phyloP scores from a whole-genome alignment of 2,888 invertebrate species.

The Brachyptera risi region DNA sequence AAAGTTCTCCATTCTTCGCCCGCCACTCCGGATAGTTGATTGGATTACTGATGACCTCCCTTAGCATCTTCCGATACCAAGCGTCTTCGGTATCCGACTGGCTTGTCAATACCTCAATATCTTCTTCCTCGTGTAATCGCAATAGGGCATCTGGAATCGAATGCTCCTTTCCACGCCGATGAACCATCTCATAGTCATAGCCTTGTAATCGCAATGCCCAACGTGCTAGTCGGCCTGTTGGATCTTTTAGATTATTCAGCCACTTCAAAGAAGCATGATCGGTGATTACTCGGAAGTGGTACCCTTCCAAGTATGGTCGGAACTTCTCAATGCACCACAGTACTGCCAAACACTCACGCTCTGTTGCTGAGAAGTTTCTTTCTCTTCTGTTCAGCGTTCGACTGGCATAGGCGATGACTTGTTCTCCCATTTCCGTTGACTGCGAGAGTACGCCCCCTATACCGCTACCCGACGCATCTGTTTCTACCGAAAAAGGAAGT shows the following conservation, averaged over 20 bases:
- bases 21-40: not conserved
- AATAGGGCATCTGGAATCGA: slow-evolving; percentile 38
- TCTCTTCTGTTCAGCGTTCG: slow-evolving; percentile 31
- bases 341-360: slow-evolving; percentile 36
- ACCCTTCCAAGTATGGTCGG: slow-evolving; percentile 35
- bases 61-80: slow-evolving; percentile 7
- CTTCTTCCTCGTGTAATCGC: slow-evolving; percentile 3
- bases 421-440: slow-evolving; percentile 29
- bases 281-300: slow-evolving; percentile 36
- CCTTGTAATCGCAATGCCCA: slow-evolving; percentile 34
- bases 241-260: slow-evolving; percentile 34
- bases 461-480: slow-evolving; percentile 30
- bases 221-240: slow-evolving; percentile 33
- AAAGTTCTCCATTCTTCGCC: not conserved
- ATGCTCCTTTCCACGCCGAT: slow-evolving; percentile 36
- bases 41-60: not conserved
- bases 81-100: too few relatives aligned
- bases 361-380: slow-evolving; percentile 34
- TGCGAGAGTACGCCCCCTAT: slow-evolving; percentile 34
- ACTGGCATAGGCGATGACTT: slow-evolving; percentile 36
- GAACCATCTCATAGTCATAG: slow-evolving; percentile 33
- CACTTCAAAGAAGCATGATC: slow-evolving; percentile 35
- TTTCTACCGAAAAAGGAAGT: slow-evolving; percentile 30
- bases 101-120: too few relatives aligned
- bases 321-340: slow-evolving; percentile 34